Conservation (phyloP, 2,113 vertebrate species). For the Morone saxatilis region DNA sequence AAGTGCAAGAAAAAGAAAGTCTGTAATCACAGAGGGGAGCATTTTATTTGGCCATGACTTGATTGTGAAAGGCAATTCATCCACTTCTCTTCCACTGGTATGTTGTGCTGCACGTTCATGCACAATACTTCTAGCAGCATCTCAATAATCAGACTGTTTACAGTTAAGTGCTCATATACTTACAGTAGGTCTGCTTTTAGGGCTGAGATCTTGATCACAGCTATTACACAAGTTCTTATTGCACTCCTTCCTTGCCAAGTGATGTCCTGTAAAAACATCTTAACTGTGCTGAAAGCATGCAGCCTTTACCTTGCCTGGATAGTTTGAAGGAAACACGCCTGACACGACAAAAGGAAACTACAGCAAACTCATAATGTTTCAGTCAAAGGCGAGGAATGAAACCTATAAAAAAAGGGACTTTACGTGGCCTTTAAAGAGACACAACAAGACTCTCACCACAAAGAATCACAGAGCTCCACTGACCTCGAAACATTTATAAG, state of each 20-base stretch:
- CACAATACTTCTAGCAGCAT: conserved; percentile 13
- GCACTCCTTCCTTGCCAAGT: neutral
- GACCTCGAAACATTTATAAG: conserved; percentile 76
- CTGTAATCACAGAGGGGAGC: conserved; percentile 31
- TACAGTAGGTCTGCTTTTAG: conserved; percentile 30
- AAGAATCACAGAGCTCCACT: conserved; percentile 59
- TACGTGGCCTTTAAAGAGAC: conserved; percentile 65
- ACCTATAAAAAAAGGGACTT: conserved; percentile 62
- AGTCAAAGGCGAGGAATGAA: conserved; percentile 13
- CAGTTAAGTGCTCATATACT: conserved; percentile 24
- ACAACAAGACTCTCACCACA: conserved; percentile 40
- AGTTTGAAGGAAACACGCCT: conserved; percentile 24
- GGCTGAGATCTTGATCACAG: conserved; percentile 27
- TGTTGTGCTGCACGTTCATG: neutral
- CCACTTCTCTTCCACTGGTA: conserved; percentile 19
- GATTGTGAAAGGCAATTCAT: conserved; percentile 38
- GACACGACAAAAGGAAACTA: conserved; percentile 29
- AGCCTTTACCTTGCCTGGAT: conserved; percentile 1
- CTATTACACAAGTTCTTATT: conserved; percentile 12
- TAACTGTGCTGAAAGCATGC: conserved; percentile 4
- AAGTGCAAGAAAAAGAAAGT: conserved; percentile 22
- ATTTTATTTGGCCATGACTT: conserved; percentile 38
- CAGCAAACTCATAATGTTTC: conserved; percentile 20
- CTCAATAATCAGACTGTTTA: conserved; percentile 31
- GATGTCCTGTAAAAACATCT: conserved; percentile 28